Conservation (phyloP, 2,797 vertebrate genomes). For the Danio albolineatus region DNA sequence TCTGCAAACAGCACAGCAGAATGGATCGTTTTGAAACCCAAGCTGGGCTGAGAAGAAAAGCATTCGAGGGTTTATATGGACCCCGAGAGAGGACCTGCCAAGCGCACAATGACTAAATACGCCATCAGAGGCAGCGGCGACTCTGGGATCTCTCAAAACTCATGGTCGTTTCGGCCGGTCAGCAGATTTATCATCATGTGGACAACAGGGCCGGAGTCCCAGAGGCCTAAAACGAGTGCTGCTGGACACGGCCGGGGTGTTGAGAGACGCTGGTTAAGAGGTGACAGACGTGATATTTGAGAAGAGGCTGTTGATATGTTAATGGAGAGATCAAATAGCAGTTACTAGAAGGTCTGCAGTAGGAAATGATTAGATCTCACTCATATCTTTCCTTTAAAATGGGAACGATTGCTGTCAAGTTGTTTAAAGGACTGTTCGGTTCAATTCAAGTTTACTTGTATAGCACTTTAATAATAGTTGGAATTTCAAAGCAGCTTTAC, state of each 20-base stretch:
- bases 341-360: constrained; percentile 46
- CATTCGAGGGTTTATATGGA: constrained; percentile 31
- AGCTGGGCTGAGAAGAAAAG: constrained; percentile 16
- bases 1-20: constrained; percentile 16
- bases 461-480: no score
- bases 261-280: not conserved
- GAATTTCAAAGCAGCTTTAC: no score
- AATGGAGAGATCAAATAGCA: constrained; percentile 56
- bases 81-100: constrained; percentile 26
- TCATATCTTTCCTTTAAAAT: constrained; percentile 17
- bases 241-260: not conserved
- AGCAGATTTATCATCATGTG: constrained; percentile 18
- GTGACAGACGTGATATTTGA: constrained; percentile 1
- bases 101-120: constrained; percentile 42
- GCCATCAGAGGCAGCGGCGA: not conserved
- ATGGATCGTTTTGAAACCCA: constrained; percentile 39
- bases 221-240: constrained; percentile 2
- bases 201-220: constrained; percentile 16
- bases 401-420: not conserved
- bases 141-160: constrained; percentile 22
- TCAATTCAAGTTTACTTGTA: no score
- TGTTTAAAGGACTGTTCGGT: no score
- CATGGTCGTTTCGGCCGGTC: constrained; percentile 22
- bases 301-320: constrained; percentile 20
- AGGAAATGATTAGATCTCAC: constrained; percentile 44